Evolutionary conservation across 2,888 invertebrate genomes (phyloP), one percentile per base, ranked within the genome.

Genomic region (Micoletzkya japonica): DNA sequence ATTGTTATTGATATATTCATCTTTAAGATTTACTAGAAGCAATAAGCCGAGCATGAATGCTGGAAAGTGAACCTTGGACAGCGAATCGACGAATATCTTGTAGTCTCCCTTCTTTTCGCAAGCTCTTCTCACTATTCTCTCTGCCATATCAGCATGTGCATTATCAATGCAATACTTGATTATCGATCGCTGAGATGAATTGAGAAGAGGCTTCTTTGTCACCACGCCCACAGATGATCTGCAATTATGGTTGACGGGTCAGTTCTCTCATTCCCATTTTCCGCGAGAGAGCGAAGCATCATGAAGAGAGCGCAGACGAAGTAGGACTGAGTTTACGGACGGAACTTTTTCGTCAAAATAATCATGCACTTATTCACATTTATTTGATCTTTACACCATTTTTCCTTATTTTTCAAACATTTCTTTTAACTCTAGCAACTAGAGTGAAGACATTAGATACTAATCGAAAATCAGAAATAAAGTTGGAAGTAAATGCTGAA

Each of bases 111-210:
- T 73, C 59, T 72, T 71, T 68, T 82, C 82, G 37, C 76, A 72
- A 10, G 76, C 80, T 61, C 82, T 64, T 24, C 81, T 72, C 54
- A 77, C 72, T 36, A 82, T 82, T 54, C 82, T 63, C 36, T 82
- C 81, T 14, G 64, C 79, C 7, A 82, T 72, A 67, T 82, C 82
- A 20, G 80, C 82, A 59, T 82, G 81, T 24, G 82, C 72, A 72
- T 80, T 82, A 54, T 80, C 77, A 50, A 82, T 76, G 54, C 81
- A 82, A 69, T 77, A 81, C 64, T 81, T 82, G 74, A 82, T 75
- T 67, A 82, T 82, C 52, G 74, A 61, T 60, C 79, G 66, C 49
- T 82, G 81, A 28, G 69, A 73, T 2, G 70, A 61, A 4, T 74
- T 74, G 28, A 81, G 70, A 7, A 80, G 44, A n/a, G 78, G 78